Evolutionary conservation across 2,797 vertebrate species (phyloP), one percentile per base, ranked within the genome.

Genomic region (Mormyrops attenuatus): DNA sequence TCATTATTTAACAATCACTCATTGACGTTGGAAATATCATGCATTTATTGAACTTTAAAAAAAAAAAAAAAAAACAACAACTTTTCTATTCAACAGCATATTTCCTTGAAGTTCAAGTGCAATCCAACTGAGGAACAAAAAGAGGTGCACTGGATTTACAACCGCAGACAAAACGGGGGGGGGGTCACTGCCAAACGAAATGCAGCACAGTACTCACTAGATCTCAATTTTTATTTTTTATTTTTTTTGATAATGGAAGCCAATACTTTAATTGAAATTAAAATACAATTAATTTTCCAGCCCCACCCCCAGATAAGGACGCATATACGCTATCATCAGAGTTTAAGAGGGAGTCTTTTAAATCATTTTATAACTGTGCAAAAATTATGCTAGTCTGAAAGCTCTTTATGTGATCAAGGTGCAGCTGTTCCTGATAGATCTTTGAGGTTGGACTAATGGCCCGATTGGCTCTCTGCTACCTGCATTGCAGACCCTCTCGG

Each of bases 401-500:
- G 63, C 63, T 15, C 22, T 34, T 30, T 26, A 34, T 69, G 30
- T 38, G 30, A 73, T 17, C 30, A 5, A 9, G 50, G 50, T 11
- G 11, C 30, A 13, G 26, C 63, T 69, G 63, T 34, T 34, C 63
- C 26, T 3, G 26, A 34, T 34, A 69, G 63, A 73, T 34, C 26
- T 38, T 34, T 44, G 17, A 41, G 41, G 73, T 44, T 44, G 38
- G 5, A 41, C 3, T 80, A 44, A 80, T 80, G 38, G 38, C 38
- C 41, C 2, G 2, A 80, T 44, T 41, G 0, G 7, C 15, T n/a
- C 20, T n/a, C 20, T 44, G 17, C 73, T 41, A 15, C 20, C 44
- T 50, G 9, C 47, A 1, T 50, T 50, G 7, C 90, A 98, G 97
- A 96, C 95, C 93, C 97, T 97, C 92, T 96, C 97, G 87, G 94